Evolutionary conservation across 2,888 invertebrate genomes (phyloP).

Genomic region (Loripinus fragilis): DNA sequence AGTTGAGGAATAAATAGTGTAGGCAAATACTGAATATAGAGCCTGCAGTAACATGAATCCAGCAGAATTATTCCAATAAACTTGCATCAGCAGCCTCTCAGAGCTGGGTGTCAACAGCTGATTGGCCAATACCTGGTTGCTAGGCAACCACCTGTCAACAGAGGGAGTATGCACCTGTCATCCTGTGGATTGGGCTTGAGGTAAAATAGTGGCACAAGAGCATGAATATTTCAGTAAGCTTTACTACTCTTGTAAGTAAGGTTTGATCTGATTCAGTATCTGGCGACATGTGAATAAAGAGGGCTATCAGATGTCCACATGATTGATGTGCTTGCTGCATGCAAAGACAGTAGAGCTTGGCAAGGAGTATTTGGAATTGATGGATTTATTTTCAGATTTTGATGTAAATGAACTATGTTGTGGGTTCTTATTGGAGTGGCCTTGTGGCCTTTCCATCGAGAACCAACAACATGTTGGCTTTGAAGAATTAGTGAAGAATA

Average conservation of each 20-base stretch:
- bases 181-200: slow-evolving; percentile 8
- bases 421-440: too few species aligned
- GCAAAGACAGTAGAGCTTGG: background rate
- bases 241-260: background rate
- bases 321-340: background rate
- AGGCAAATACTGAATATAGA: slow-evolving; percentile 2
- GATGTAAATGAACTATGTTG: too few species aligned
- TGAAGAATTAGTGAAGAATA: too few species aligned
- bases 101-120: slow-evolving; percentile 64
- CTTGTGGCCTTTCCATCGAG: too few species aligned
- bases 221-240: background rate
- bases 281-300: background rate
- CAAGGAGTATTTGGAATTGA: too few species aligned
- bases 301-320: background rate
- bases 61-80: slow-evolving; percentile 7
- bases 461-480: too few species aligned
- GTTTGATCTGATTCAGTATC: background rate
- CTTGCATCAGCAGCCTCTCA: slow-evolving; percentile 40
- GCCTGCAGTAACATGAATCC: background rate
- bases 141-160: slow-evolving; percentile 71
- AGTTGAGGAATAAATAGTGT: background rate
- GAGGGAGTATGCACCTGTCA: slow-evolving; percentile 42
- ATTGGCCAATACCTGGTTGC: slow-evolving; percentile 76
- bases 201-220: background rate
- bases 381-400: too few species aligned